Conservation (phyloP, 2,888 invertebrate species). For the Choreutis nemorana region DNA sequence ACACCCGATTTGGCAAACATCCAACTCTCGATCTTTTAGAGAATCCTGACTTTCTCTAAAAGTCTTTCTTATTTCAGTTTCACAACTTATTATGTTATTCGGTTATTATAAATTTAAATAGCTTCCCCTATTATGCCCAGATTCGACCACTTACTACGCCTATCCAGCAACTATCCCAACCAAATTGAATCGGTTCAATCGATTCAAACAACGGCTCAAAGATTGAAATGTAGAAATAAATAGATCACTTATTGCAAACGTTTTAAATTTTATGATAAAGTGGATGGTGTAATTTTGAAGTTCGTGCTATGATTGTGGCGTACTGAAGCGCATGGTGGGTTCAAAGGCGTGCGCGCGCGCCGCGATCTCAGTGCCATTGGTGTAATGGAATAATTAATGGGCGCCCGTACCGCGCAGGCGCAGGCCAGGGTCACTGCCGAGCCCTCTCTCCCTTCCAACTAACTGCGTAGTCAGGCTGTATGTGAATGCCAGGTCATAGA, state of each 20-base stretch:
- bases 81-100: no score
- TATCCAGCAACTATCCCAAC: background rate
- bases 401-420: slow-evolving; percentile 23
- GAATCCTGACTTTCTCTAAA: no score
- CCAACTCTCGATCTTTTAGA: no score
- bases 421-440: slow-evolving; percentile 47
- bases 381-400: slow-evolving; percentile 60
- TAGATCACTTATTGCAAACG: background rate
- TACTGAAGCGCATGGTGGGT: slow-evolving; percentile 29
- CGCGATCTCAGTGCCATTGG: slow-evolving; percentile 41
- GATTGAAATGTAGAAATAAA: background rate
- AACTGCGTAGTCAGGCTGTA: slow-evolving; percentile 13
- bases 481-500: slow-evolving; percentile 17
- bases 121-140: no score
- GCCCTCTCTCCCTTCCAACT: slow-evolving; percentile 19
- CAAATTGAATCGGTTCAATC: background rate
- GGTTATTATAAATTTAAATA: no score
- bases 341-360: slow-evolving; percentile 43
- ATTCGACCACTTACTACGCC: no score
- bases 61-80: no score
- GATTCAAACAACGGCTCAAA: background rate
- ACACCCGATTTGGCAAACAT: no score
- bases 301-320: slow-evolving; percentile 6
- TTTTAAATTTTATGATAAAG: background rate
- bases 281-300: background rate